phyloP scores from a whole-genome alignment of 2,113 vertebrate genomes.

The Phoenicopterus ruber region DNA sequence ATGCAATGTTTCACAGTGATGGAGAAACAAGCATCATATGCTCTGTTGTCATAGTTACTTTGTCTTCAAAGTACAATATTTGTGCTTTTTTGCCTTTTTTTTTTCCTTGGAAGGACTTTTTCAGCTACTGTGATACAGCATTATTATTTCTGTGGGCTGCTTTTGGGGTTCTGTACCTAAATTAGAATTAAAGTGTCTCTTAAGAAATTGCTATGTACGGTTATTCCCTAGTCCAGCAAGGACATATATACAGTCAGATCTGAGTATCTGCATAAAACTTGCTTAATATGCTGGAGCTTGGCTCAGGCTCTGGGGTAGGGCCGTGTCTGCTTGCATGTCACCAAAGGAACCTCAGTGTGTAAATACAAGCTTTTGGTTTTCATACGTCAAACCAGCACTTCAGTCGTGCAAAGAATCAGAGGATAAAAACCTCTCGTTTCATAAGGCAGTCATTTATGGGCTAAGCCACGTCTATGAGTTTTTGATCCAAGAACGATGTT shows the following conservation, averaged over 20 bases:
- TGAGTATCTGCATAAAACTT: neutral
- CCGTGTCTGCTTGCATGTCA: neutral
- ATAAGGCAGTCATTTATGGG: neutral
- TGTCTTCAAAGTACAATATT: neutral
- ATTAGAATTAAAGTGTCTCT: neutral
- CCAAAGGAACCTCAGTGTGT: neutral
- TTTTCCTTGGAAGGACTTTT: neutral
- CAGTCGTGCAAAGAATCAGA: neutral
- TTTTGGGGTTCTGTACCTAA: neutral
- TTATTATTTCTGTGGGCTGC: neutral
- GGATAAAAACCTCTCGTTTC: neutral
- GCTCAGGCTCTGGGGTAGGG: neutral
- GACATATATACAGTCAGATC: neutral
- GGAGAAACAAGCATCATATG: conserved; percentile 26
- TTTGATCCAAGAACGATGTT: conserved; percentile 31
- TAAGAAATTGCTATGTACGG: neutral
- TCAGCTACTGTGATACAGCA: neutral
- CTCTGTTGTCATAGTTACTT: conserved; percentile 61
- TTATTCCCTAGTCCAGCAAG: neutral
- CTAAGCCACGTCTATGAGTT: neutral
- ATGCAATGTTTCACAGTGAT: conserved; percentile 30
- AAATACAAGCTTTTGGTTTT: neutral
- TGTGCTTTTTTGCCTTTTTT: neutral
- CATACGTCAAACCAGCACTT: neutral
- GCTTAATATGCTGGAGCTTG: neutral